Percentiles rank a stretch among this genome's conserved stretches.
Evolutionary conservation across 2,888 invertebrate genomes (phyloP).

Genomic region (Sylvicola fuscatus): DNA sequence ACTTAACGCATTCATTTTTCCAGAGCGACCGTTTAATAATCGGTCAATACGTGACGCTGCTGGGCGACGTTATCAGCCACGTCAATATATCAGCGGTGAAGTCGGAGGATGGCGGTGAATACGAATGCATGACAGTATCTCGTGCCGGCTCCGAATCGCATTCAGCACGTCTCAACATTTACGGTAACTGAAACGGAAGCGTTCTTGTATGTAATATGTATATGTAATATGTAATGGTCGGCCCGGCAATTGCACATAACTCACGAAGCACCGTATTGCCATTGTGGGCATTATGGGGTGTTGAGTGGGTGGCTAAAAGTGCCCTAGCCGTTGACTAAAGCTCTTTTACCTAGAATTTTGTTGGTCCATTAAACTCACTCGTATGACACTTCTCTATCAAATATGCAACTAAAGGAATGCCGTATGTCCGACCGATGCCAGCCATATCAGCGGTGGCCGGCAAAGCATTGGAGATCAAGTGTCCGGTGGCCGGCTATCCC

Average conservation of each 20-base stretch:
- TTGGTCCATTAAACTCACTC: too few species aligned
- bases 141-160: conserved; percentile 49
- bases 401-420: conserved; percentile 43
- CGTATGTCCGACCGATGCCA: conserved; percentile 67
- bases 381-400: conserved; percentile 6
- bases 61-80: conserved; percentile 80
- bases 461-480: conserved; percentile 57
- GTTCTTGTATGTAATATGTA: too few species aligned
- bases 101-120: conserved; percentile 77
- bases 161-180: conserved; percentile 71
- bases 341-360: too few species aligned
- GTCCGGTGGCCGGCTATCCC: conserved; percentile 79
- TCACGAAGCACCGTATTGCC: too few species aligned
- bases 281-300: too few species aligned
- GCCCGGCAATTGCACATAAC: too few species aligned
- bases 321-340: too few species aligned
- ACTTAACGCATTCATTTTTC: neutral
- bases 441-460: conserved; percentile 70
- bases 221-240: too few species aligned
- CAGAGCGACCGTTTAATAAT: conserved; percentile 53
- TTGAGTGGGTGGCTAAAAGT: too few species aligned
- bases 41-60: conserved; percentile 76
- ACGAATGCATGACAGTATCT: conserved; percentile 53
- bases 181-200: too few species aligned
- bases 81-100: conserved; percentile 72